Evolutionary conservation across 2,888 invertebrate species (phyloP), one percentile per base, ranked within the genome.

Genomic region (Papilio protenor): DNA sequence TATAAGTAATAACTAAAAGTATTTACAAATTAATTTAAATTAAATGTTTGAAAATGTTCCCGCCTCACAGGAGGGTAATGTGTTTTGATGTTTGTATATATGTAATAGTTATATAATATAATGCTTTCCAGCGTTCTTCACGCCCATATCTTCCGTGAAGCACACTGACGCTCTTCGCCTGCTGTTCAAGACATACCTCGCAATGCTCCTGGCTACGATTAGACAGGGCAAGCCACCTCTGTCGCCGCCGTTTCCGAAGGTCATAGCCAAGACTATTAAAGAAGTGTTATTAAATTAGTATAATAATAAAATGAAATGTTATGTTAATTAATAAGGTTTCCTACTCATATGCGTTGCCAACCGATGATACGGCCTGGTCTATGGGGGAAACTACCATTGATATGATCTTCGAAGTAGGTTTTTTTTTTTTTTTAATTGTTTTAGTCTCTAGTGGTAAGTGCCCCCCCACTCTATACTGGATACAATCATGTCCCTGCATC

Each of bases 221-320:
- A 8, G 16, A 21, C 76, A 76, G 18, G 76, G 76, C 5, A 40
- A 23, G 16, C 72, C 52, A 18, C 72, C 76, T 14, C 64, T 76
- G 2, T 1, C 12, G 23, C 76, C 76, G 18, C 6, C n/a, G 23
- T 64, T 76, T 72, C 76, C 76, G 23, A 64, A 64, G 2, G 4
- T 52, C 5, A 72, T 76, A 47, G 11, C 69, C 4, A 45, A 11
- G 1, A 69, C 45, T 45, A 45, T 69, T 45, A 69, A 69, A 69
- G 45, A 11, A 12, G 12, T 45, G 21, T n/a, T 69, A 69, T 10
- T 66, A 3, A 16, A 61, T 61, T 21, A 40, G 12, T 45, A 18
- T 18, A 33, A 33, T 21, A 12, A 69, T n/a, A 45, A 45, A n/a
- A 21, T 45, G 3, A n/a, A 45, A 40, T 40, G 40, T 40, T 40